Evolutionary conservation across 2,113 vertebrate species (phyloP).

Genomic region (Galemys pyrenaicus): DNA sequence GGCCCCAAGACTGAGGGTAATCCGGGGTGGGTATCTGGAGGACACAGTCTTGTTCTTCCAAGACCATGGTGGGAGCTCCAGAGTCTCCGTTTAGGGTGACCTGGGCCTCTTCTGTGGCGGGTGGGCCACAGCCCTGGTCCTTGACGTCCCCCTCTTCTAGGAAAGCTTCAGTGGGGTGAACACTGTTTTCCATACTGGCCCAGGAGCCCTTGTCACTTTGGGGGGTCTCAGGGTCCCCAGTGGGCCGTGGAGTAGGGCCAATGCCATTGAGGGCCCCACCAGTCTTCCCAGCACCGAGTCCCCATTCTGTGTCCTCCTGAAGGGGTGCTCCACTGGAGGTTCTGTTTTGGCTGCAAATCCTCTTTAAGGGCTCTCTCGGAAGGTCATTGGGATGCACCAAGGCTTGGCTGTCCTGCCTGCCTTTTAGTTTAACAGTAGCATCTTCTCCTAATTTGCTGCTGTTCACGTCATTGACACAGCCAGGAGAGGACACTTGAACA

Average conservation of each 20-base stretch:
- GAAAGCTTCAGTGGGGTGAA: neutral
- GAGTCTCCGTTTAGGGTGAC: neutral
- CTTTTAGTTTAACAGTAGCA: slow-evolving; percentile 70
- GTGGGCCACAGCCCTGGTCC: neutral
- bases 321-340: neutral
- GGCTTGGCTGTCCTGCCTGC: slow-evolving; percentile 56
- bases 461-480: slow-evolving; percentile 80
- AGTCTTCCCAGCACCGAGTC: slow-evolving; percentile 33
- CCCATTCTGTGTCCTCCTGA: neutral
- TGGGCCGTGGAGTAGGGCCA: neutral
- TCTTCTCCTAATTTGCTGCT: slow-evolving; percentile 78
- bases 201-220: neutral
- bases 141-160: slow-evolving; percentile 15
- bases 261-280: slow-evolving; percentile 70
- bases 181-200: neutral
- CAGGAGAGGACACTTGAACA: slow-evolving; percentile 79
- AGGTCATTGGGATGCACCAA: slow-evolving; percentile 59
- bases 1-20: slow-evolving; percentile 12
- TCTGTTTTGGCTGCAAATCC: slow-evolving; percentile 14
- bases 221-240: neutral
- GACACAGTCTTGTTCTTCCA: neutral
- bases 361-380: slow-evolving; percentile 39
- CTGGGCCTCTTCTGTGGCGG: neutral
- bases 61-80: neutral
- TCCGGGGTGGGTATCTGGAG: slow-evolving; percentile 65